Evolutionary conservation across 2,797 vertebrate species (phyloP).

Genomic region (Lacerta viridis): DNA sequence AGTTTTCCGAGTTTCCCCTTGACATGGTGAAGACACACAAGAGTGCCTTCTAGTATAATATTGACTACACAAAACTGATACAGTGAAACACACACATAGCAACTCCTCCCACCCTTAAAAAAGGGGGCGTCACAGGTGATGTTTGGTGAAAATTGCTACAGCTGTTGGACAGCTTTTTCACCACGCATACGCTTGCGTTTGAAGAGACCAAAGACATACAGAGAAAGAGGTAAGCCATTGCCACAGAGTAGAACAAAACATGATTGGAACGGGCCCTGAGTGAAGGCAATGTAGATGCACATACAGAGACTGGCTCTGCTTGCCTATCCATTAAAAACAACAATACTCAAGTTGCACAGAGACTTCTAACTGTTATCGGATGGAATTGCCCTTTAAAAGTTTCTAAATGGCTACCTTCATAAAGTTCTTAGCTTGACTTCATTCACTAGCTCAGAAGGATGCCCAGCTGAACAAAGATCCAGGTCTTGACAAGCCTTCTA

Average conservation of each 20-base stretch:
- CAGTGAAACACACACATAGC: neutral
- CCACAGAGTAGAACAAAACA: neutral
- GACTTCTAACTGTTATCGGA: neutral
- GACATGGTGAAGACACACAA: too few species aligned
- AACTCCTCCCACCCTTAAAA: neutral
- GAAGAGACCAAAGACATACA: neutral
- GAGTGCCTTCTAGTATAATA: neutral
- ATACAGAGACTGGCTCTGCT: neutral
- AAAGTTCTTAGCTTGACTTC: neutral
- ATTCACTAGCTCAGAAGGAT: conserved; percentile 6
- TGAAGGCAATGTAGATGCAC: neutral
- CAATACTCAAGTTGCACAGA: neutral
- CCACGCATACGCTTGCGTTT: neutral
- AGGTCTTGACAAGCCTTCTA: conserved; percentile 53
- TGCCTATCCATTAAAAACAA: neutral
- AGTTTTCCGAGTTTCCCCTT: neutral
- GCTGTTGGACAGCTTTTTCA: neutral
- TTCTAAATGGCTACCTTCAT: neutral
- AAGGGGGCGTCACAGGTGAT: neutral
- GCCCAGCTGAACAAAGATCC: conserved; percentile 7
- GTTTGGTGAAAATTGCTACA: neutral
- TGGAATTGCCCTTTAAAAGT: conserved; percentile 5
- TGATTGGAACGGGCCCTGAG: neutral
- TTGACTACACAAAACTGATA: neutral
- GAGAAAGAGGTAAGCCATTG: neutral